These are phyloP conservation scores for Ptychoptera albimana DNA, from an alignment of 2,888 invertebrate genomes.

Conservation along the genomic window DNA sequence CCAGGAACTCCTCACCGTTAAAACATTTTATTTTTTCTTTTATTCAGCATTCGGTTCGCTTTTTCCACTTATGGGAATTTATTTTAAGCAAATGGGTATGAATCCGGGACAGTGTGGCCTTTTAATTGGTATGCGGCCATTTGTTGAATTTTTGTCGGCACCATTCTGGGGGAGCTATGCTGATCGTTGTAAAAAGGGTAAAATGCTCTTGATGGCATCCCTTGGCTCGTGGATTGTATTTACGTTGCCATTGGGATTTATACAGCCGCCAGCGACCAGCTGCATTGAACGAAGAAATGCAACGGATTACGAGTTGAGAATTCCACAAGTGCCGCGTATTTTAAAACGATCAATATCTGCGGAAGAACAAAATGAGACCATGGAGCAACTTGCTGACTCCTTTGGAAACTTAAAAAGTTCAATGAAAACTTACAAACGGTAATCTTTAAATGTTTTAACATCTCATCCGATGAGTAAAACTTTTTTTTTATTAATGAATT, in stretches of 20 bases:
- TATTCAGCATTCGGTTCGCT: slow-evolving; percentile 97
- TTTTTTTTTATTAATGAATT: slow-evolving; percentile 6
- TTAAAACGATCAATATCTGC: slow-evolving; percentile 33
- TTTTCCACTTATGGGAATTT: slow-evolving; percentile 96
- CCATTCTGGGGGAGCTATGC: slow-evolving; percentile 97
- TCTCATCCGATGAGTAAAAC: slow-evolving; percentile 3
- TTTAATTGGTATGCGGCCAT: slow-evolving; percentile 88
- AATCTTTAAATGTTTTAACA: neutral
- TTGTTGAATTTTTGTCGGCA: slow-evolving; percentile 92
- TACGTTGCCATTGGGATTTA: slow-evolving; percentile 88
- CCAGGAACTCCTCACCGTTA: slow-evolving; percentile 84
- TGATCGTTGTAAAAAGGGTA: slow-evolving; percentile 77
- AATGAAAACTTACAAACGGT: no score
- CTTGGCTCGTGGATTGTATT: slow-evolving; percentile 92
- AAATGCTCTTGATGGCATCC: slow-evolving; percentile 74
- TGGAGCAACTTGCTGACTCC: slow-evolving; percentile 15
- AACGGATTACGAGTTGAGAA: slow-evolving; percentile 44
- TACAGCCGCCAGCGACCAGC: slow-evolving; percentile 84
- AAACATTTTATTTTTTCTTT: slow-evolving; percentile 98
- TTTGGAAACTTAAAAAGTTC: slow-evolving; percentile 19
- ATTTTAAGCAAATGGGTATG: slow-evolving; percentile 99
- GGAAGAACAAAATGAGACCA: slow-evolving; percentile 14
- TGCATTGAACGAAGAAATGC: slow-evolving; percentile 54
- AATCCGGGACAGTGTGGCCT: slow-evolving; percentile 90
- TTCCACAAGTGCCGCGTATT: slow-evolving; percentile 34